These are phyloP conservation scores for Oopsacas minuta DNA, from an alignment of 37 sponge, comb jelly and placozoan genomes.

Conservation along the genomic window DNA sequence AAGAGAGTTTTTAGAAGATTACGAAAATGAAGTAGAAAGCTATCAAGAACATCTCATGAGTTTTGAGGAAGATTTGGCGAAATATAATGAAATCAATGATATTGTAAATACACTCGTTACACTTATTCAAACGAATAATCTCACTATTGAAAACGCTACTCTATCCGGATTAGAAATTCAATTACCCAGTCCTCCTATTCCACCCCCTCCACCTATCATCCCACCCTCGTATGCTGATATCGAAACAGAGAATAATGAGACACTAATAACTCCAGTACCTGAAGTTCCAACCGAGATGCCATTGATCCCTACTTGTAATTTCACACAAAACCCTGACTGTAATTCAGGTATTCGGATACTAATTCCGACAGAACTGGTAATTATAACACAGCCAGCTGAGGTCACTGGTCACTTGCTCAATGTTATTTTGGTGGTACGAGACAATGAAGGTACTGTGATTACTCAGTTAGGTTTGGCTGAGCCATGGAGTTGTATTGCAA, in stretches of 20 bases:
- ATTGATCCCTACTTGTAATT: neutral
- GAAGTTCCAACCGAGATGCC: neutral
- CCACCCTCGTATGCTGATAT: slow-evolving; percentile 44
- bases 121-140: slow-evolving; percentile 31
- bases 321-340: neutral
- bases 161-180: slow-evolving; percentile 25
- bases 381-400: slow-evolving; percentile 25
- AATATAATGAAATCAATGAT: slow-evolving; percentile 13
- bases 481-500: slow-evolving; percentile 50
- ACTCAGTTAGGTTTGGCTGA: slow-evolving; percentile 45
- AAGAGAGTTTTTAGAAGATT: slow-evolving; percentile 20
- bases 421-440: slow-evolving; percentile 33
- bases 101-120: slow-evolving; percentile 31
- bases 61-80: slow-evolving; percentile 21
- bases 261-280: slow-evolving; percentile 15
- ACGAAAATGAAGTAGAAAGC: neutral
- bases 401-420: slow-evolving; percentile 59
- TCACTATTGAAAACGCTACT: slow-evolving; percentile 36
- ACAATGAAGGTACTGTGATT: slow-evolving; percentile 32
- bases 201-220: slow-evolving; percentile 38
- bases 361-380: slow-evolving; percentile 23
- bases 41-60: slow-evolving; percentile 15
- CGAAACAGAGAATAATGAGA: neutral
- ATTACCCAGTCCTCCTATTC: slow-evolving; percentile 33
- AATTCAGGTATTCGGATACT: neutral